phyloP scores from a whole-genome alignment of 2,113 vertebrate genomes.

The Neomonachus schauinslandi region DNA sequence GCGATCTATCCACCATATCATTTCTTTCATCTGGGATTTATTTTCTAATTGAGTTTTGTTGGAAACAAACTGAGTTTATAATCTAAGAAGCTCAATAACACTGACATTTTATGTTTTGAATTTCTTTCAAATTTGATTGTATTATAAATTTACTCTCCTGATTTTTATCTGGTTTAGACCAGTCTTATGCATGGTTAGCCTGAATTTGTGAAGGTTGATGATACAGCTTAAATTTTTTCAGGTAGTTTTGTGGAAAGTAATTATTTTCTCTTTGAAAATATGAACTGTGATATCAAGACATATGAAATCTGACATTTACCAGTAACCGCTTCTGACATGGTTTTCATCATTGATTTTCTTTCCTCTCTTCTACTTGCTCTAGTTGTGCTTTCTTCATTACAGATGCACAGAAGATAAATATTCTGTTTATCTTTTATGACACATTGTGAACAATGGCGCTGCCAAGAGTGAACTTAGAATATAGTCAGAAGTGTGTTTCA shows the following conservation, averaged over 20 bases:
- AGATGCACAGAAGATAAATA: constrained; percentile 26
- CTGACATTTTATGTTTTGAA: constrained; percentile 37
- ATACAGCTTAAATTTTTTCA: constrained; percentile 41
- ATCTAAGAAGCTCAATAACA: not conserved
- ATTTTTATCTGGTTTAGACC: constrained; percentile 29
- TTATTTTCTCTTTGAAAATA: constrained; percentile 61
- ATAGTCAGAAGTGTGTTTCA: not conserved
- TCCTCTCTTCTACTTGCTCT: constrained; percentile 1
- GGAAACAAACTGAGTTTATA: constrained; percentile 34
- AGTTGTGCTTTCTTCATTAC: constrained; percentile 46
- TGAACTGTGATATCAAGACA: constrained; percentile 32
- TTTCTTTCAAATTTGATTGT: constrained; percentile 53
- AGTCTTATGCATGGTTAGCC: not conserved
- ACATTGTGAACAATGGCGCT: not conserved
- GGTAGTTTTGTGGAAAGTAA: constrained; percentile 54
- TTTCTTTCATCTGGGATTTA: not conserved
- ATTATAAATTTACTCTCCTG: not conserved
- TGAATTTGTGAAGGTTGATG: constrained; percentile 54
- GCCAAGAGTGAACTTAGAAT: constrained; percentile 2
- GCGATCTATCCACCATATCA: not conserved
- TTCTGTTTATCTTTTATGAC: constrained; percentile 54
- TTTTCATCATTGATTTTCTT: constrained; percentile 72
- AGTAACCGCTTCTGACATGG: constrained; percentile 45
- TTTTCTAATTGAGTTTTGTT: constrained; percentile 46
- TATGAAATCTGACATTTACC: constrained; percentile 61